phyloP scores from a whole-genome alignment of 2,888 invertebrate species.

The Biston stratarius region DNA sequence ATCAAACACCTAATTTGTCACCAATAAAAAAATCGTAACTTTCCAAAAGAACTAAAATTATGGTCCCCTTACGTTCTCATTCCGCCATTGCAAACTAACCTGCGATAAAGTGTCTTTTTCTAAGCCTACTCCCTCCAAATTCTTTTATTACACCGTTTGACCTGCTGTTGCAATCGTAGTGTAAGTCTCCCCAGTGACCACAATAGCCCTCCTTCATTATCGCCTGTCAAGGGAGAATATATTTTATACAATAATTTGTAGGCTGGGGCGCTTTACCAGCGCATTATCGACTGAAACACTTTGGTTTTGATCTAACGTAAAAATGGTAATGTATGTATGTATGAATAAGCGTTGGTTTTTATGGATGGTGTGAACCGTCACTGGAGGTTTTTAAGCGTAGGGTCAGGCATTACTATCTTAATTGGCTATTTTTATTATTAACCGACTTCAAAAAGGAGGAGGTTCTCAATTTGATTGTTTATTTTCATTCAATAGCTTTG shows the following conservation, averaged over 20 bases:
- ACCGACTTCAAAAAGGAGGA: no score
- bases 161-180: constrained; percentile 13
- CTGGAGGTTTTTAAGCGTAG: no score
- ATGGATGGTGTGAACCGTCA: no score
- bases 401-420: no score
- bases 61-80: constrained; percentile 1
- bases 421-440: no score
- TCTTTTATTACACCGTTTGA: constrained; percentile 39
- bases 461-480: no score
- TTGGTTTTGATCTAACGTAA: no score
- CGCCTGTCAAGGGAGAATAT: constrained; percentile 50
- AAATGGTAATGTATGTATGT: no score
- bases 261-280: neutral
- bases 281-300: no score
- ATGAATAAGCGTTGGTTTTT: no score
- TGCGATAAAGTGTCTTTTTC: neutral
- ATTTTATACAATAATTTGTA: constrained; percentile 16
- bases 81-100: constrained; percentile 13
- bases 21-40: neutral
- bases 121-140: constrained; percentile 24
- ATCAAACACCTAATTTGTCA: no score
- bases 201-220: constrained; percentile 50
- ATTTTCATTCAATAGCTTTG: no score
- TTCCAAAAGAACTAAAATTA: neutral
- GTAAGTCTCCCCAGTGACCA: constrained; percentile 11